Conservation (phyloP, 2,113 vertebrate genomes). For the Osmerus eperlanus region DNA sequence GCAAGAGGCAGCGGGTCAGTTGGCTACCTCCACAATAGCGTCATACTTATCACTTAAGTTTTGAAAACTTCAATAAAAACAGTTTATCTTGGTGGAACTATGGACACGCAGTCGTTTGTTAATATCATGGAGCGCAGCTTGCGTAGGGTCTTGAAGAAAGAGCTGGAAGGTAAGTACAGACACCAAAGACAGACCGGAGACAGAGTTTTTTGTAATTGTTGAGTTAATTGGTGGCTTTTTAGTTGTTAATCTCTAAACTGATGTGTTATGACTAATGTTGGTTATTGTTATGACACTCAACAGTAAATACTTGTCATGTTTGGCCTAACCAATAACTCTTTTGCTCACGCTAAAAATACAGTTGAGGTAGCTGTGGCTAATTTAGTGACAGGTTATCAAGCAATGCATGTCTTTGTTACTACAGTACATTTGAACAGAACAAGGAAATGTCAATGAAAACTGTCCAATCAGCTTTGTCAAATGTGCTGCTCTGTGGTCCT, state of each 20-base stretch:
- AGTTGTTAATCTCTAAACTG: background rate
- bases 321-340: too few species aligned
- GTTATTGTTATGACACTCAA: too few species aligned
- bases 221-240: background rate
- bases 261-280: too few species aligned
- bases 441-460: too few species aligned
- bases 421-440: too few species aligned
- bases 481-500: too few species aligned
- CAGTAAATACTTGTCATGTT: too few species aligned
- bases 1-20: constrained; percentile 16
- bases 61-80: background rate
- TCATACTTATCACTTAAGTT: background rate
- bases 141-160: constrained; percentile 50
- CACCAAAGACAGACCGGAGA: background rate
- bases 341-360: too few species aligned
- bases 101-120: constrained; percentile 52
- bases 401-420: too few species aligned
- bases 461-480: too few species aligned
- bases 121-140: constrained; percentile 58
- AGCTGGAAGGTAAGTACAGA: constrained; percentile 53
- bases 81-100: background rate
- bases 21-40: constrained; percentile 14
- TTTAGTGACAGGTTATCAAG: too few species aligned
- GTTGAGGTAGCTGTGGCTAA: too few species aligned
- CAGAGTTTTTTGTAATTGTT: background rate